Base-by-base conservation (phyloP, 2,797 vertebrate species). In the Sebastes matsubarae region DNA sequence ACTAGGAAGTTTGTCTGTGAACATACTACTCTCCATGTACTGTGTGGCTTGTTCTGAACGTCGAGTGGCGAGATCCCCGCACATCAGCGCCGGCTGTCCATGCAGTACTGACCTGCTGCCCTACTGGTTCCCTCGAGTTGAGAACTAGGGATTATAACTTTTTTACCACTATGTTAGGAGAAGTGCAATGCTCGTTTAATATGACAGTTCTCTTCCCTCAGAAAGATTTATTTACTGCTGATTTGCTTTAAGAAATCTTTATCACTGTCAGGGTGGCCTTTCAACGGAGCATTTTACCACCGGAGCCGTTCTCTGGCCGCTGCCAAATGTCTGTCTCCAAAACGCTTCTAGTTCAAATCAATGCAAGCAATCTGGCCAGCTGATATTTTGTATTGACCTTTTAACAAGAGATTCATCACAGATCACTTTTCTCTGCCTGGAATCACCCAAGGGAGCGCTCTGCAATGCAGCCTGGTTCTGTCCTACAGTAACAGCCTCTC, bases 371-470 rank as follows among this genome's bases (percentile, higher is more conserved):
- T 93, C 86, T 89, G 87, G 79, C 84, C 90, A 46, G 80, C 84
- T 92, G 91, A 89, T 92, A 88, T 90, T 92, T 89, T 77, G 75
- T 90, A 90, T 91, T 92, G 91, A 92, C 92, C 90, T 93, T 93
- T 92, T 88, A 91, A 87, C 86, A 84, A 87, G 74, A 87, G 84
- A 91, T 90, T 92, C 87, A 92, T 93, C 89, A 91, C 88, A 84
- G 72, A 89, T 87, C 86, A 91, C 87, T 90, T 84, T 83, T 65
- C 81, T 82, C 70, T 78, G 77, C 74, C 72, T 85, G 55, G 76
- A 85, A 38, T 80, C 67, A 55, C 92, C 81, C 80, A 20, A 25
- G 85, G 86, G 90, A 89, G 68, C 10, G 4, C 67, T 75, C 68
- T 64, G 83, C 69, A 52, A 16, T 57, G 32, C 72, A 27, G 80